Base-by-base conservation (phyloP, 2,888 invertebrate species). In the Sipunculus nudus region DNA sequence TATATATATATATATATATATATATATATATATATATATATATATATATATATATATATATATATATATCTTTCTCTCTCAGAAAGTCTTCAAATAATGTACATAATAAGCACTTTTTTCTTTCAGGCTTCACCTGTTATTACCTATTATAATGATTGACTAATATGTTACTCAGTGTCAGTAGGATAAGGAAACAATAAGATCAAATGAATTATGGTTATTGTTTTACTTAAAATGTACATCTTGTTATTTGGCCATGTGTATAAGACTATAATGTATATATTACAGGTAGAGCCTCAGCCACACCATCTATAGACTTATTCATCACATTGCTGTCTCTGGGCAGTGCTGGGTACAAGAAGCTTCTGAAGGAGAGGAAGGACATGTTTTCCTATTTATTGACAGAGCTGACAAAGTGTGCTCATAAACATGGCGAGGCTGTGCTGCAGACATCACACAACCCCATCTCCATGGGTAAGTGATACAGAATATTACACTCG, bases 301-400 rank as follows among this genome's bases (percentile, higher is more conserved):
- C 88, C 8, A 88, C 89, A 54, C 90, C 91, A 55, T 87, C 89
- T 0, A 84, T 91, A 68, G 92, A 92, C 81, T 87, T 91, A 6
- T 88, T 92, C 75, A 91, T 92, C 77, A 92, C 92, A 0, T 80
- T 92, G 16, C 82, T 92, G 40, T 88, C 89, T 13, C 83, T 92
- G 64, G 92, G 92, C 2, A 85, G 86, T 70, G 84, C 83, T 48
- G 90, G 90, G 1, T 91, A 89, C 76, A 85, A 87, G 71, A 83
- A 87, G 48, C 78, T 90, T 25, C 83, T 89, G n/a, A 80, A 85
- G 26, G 86, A 89, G 63, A 85, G 90, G 31, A 88, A 88, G 74
- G 84, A 86, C 53, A 86, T 87, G 79, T 90, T 87, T 74, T 79
- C 85, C n/a, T 88, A 90, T 77, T 82, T 92, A 46, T 86, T 86